Base-by-base conservation (phyloP, 1,140 invertebrate genomes). In the Euglossa dilemma region DNA sequence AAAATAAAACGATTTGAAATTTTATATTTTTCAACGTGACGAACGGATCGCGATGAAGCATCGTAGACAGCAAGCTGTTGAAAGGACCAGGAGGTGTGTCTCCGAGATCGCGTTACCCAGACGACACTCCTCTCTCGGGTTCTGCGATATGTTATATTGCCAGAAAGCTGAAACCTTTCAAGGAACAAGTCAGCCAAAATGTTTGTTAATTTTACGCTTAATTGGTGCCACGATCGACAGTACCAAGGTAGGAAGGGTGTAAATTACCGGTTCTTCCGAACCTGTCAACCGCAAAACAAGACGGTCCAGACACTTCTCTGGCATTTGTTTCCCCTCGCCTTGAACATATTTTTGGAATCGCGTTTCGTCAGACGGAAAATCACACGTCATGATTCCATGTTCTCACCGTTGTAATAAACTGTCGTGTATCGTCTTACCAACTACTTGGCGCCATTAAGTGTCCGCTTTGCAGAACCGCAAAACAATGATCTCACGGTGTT, bases 171-270 rank as follows among this genome's bases (percentile, higher is more conserved):
- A 87, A 70, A 87, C 77, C 36, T 56, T 69, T 61, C 23, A 43
- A 16, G 43, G 59, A 66, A 70, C 47, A 57, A 20, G 54, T 77
- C 50, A 59, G 59, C 67, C 83, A 85, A 88, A 82, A 75, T 87
- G 76, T 72, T 87, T 82, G 83, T 88, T 73, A 87, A 87, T 88
- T 88, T 88, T 57, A 85, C 73, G 83, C 78, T 79, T 88, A 78
- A 88, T 88, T 85, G 70, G 64, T 47, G 45, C 54, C 52, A 16
- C 64, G 25, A 85, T 81, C 66, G 64, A 87, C 61, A 75, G 63
- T 11, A 36, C 12, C 8, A 23, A 20, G 9, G 12, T 70, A 71
- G 81, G 28, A 85, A 71, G 56, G 63, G 12, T 73, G 50, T 86
- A 85, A 77, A 83, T 87, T 82, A 75, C 86, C n/a, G 56, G 25